Conservation (phyloP, 2,797 vertebrate species). For the Eulemur albifrons region DNA sequence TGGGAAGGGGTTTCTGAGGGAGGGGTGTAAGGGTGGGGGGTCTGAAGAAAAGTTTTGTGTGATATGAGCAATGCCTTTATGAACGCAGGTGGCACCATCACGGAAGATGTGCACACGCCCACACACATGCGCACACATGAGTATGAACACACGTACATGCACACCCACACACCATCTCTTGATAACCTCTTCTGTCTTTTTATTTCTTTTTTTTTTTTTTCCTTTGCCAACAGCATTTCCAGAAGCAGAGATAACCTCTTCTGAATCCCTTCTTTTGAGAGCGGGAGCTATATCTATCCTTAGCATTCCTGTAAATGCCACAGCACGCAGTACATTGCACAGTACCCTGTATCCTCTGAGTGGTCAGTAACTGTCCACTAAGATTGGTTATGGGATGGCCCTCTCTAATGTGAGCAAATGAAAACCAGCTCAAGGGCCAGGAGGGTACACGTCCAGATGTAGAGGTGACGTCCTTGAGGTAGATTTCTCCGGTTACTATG, state of each 20-base stretch:
- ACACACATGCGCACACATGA: accelerated
- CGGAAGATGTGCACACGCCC: not conserved
- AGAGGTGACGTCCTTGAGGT: not conserved
- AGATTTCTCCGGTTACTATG: not conserved
- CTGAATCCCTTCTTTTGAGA: not conserved
- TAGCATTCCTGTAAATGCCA: not conserved
- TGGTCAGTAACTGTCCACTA: not conserved
- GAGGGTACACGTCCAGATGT: not conserved
- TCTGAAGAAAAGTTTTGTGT: not conserved
- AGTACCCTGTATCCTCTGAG: not conserved
- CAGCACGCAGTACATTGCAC: not conserved
- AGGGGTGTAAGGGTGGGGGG: accelerated
- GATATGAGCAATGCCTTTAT: not conserved
- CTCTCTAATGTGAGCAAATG: not conserved
- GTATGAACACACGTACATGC: not conserved
- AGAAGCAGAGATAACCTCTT: not conserved
- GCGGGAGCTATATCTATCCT: too few species aligned
- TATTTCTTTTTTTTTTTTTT: too few species aligned
- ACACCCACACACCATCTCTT: not conserved
- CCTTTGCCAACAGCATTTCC: too few species aligned
- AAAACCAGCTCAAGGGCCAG: not conserved
- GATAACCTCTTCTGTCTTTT: not conserved
- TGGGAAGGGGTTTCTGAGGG: not conserved
- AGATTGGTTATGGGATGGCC: not conserved
- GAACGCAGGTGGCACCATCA: not conserved